phyloP scores from a whole-genome alignment of 2,888 invertebrate genomes.

The Melanotus villosus region DNA sequence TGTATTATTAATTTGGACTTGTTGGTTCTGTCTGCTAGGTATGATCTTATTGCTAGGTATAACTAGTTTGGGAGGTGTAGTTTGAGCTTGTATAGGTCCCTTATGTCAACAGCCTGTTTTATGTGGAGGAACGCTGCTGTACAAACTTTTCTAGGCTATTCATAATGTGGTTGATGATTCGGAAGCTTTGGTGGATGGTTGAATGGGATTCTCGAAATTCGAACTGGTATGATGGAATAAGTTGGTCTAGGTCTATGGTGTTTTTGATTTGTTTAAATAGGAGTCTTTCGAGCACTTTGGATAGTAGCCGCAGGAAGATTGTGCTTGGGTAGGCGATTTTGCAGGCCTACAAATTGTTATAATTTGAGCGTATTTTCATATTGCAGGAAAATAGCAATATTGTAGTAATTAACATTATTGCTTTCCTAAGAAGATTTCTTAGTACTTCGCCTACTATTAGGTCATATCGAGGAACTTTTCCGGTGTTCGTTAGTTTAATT shows the following conservation, averaged over 20 bases:
- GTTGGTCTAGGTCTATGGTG: slow-evolving; percentile 3
- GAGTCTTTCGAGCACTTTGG: background rate
- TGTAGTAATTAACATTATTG: background rate
- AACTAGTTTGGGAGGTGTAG: background rate
- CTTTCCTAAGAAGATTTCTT: too few relatives aligned
- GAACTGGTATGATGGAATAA: slow-evolving; percentile 9
- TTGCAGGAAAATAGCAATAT: slow-evolving; percentile 1
- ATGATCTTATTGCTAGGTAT: background rate
- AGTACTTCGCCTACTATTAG: too few relatives aligned
- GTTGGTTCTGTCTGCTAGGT: background rate
- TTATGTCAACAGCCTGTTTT: background rate
- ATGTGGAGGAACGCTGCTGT: background rate
- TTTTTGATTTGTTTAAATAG: slow-evolving; percentile 4
- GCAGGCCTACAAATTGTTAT: background rate
- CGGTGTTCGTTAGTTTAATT: background rate
- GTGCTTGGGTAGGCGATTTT: too few relatives aligned
- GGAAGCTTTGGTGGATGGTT: slow-evolving; percentile 4
- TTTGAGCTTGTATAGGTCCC: background rate
- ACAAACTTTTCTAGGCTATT: background rate
- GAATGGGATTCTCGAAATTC: background rate
- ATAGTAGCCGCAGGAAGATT: background rate
- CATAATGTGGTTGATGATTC: slow-evolving; percentile 3
- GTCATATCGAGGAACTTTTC: background rate
- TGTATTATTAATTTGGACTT: background rate
- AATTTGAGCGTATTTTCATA: slow-evolving; percentile 4